phyloP scores from a whole-genome alignment of 2,888 invertebrate species.

The Pedicia rivosa region DNA sequence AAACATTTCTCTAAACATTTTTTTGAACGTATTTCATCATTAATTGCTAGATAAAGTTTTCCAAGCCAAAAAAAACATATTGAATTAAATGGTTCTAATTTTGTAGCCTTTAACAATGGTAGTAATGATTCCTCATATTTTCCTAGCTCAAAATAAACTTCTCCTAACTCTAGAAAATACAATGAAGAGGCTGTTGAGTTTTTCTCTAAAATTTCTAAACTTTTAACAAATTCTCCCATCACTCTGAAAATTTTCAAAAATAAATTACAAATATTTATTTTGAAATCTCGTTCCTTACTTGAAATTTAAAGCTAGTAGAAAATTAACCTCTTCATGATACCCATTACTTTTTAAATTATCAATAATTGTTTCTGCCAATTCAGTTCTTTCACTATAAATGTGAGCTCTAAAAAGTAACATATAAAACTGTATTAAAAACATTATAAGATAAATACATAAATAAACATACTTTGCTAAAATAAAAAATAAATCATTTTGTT shows the following conservation, averaged over 20 bases:
- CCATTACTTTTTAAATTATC: conserved; percentile 2
- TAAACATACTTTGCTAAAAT: conserved; percentile 5
- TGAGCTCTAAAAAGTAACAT: background rate
- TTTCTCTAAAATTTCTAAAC: conserved; percentile 34
- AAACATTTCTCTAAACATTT: conserved; percentile 77
- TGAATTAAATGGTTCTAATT: conserved; percentile 56
- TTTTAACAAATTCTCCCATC: conserved; percentile 31
- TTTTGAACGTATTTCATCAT: conserved; percentile 55
- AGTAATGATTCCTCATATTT: conserved; percentile 43
- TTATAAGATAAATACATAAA: background rate
- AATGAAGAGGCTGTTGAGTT: conserved; percentile 14
- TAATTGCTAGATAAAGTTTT: conserved; percentile 46
- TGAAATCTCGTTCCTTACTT: conserved; percentile 15
- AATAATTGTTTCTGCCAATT: conserved; percentile 3
- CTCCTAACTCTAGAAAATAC: conserved; percentile 19
- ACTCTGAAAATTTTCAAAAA: conserved; percentile 9
- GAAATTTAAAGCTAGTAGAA: conserved; percentile 18
- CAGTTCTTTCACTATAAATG: conserved; percentile 1
- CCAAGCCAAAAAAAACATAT: conserved; percentile 63
- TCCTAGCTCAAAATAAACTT: conserved; percentile 23
- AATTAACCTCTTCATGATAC: background rate
- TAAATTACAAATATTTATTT: background rate
- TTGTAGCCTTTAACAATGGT: conserved; percentile 50
- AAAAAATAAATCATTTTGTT: conserved; percentile 3
- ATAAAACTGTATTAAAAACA: background rate